Base-by-base conservation (phyloP, 2,113 vertebrate genomes). In the Dasyurus viverrinus region DNA sequence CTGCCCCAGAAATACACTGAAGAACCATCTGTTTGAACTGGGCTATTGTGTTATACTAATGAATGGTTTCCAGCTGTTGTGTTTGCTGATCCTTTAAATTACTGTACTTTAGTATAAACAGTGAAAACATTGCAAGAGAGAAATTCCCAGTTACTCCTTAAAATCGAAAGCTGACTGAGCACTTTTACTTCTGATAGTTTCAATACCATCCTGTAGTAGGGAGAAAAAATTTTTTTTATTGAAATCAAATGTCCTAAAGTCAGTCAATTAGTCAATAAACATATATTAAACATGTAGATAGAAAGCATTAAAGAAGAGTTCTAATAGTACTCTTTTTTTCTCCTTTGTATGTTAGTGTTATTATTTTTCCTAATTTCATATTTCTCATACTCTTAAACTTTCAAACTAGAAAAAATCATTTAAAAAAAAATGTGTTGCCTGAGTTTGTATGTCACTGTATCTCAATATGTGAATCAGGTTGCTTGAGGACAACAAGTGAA, bases 11-110 rank as follows among this genome's bases (percentile, higher is more conserved):
- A 92, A 57, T 48, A 93, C 26, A 92, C 27, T 93, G 12, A 52
- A 14, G 46, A 96, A 92, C 94, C 55, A 94, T 14, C 52, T 46
- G 5, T 92, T 93, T 8, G 68, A 94, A 76, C 30, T 53, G 93
- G 52, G 55, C 57, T 94, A 8, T 52, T 95, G 5, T 92, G 94
- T 90, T 54, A 93, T 92, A 60, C 92, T 96, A 94, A 97, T 95
- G 57, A 92, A 54, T 95, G 90, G 22, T 90, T 94, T 84, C 52
- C 42, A 95, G 89, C 52, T 97, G 46, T 92, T 84, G 55, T 97
- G n/a, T 92, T 94, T 96, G 57, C 84, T 95, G 54, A 94, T 90
- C 46, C n/a, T 93, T 96, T 95, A 96, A 96, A 96, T 94, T 92
- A 54, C 46, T 90, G 36, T 55, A 76, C 9, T 95, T 84, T 94